phyloP scores from a whole-genome alignment of 2,113 vertebrate genomes.

The Trogon melanurus region DNA sequence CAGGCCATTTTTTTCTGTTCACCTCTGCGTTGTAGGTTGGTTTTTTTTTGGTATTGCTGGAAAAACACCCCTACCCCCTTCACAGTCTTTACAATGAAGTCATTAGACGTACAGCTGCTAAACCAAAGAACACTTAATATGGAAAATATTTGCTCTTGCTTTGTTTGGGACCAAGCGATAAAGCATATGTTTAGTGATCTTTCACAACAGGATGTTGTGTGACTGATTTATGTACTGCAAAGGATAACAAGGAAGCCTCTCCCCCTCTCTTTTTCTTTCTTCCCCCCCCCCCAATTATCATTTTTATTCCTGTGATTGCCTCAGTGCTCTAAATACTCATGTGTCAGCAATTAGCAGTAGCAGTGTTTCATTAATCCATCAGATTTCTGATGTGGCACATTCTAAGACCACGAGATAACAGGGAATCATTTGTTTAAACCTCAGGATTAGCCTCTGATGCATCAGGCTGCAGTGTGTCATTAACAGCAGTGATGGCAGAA shows the following conservation, averaged over 20 bases:
- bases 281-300: not conserved
- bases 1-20: not conserved
- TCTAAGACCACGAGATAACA: conserved; percentile 78
- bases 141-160: not conserved
- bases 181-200: not conserved
- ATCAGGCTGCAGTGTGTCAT: conserved; percentile 7
- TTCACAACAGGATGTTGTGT: conserved; percentile 23
- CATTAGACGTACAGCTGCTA: not conserved
- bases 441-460: conserved; percentile 72
- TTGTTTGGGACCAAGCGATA: not conserved
- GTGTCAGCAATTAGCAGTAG: conserved; percentile 88
- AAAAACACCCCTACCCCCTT: no score
- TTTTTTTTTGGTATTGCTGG: no score
- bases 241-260: conserved; percentile 56
- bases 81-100: no score
- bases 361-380: conserved; percentile 86
- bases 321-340: conserved; percentile 71
- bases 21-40: no score
- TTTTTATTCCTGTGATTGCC: conserved; percentile 67
- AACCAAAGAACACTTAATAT: not conserved
- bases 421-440: conserved; percentile 76
- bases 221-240: conserved; percentile 65
- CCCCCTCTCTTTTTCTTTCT: not conserved
- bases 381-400: conserved; percentile 77
- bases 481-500: conserved; percentile 10